Evolutionary conservation across 2,113 vertebrate genomes (phyloP).

Genomic region (Pionites leucogaster): DNA sequence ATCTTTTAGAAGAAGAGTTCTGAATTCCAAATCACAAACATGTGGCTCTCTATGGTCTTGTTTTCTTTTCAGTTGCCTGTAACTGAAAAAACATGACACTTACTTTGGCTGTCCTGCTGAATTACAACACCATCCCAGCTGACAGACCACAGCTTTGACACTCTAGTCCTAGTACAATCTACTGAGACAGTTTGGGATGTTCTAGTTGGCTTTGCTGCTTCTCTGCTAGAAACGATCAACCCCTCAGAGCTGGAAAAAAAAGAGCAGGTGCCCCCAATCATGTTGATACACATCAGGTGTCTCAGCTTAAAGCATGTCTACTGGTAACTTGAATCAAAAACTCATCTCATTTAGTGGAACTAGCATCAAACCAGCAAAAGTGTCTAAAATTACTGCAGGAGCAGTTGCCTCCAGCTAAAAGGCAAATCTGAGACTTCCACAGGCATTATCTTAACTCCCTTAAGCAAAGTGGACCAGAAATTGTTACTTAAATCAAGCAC

Average conservation of each 20-base stretch:
- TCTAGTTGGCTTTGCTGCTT: background rate
- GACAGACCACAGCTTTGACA: background rate
- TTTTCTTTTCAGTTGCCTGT: constrained; percentile 61
- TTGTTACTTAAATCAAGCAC: background rate
- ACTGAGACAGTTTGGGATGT: background rate
- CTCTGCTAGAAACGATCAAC: background rate
- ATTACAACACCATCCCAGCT: background rate
- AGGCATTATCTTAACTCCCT: background rate
- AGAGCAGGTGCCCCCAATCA: accelerated
- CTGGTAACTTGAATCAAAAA: background rate
- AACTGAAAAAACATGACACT: constrained; percentile 48
- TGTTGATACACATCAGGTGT: background rate
- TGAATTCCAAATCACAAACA: constrained; percentile 54
- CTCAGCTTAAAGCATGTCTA: background rate
- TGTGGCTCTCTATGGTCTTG: constrained; percentile 12
- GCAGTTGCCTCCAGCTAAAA: background rate
- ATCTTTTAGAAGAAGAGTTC: constrained; percentile 38
- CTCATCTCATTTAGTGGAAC: background rate
- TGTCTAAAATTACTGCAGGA: background rate
- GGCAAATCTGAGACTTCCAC: background rate
- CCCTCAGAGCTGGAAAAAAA: background rate
- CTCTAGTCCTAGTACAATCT: background rate
- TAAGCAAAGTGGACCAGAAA: background rate
- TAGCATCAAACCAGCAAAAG: background rate
- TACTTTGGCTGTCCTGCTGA: constrained; percentile 17